Evolutionary conservation across 2,888 invertebrate species (phyloP).

Genomic region (Octodonta nipae): DNA sequence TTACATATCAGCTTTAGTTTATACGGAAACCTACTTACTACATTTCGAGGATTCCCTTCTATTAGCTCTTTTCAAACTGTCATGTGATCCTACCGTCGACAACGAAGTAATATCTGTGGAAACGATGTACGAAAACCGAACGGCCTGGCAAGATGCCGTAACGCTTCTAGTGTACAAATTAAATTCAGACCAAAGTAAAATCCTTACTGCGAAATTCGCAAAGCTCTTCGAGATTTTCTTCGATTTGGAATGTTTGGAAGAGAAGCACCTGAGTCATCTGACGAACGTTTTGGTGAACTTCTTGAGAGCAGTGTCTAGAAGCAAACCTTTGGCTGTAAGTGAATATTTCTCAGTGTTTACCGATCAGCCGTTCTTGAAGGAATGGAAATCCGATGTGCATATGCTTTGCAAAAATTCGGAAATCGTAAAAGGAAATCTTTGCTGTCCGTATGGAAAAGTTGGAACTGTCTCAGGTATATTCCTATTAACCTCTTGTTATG

Average conservation of each 20-base stretch:
- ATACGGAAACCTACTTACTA: slow-evolving; percentile 34
- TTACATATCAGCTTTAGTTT: slow-evolving; percentile 40
- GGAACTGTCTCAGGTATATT: no score
- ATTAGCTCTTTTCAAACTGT: slow-evolving; percentile 37
- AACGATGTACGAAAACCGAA: slow-evolving; percentile 43
- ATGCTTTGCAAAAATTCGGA: slow-evolving; percentile 21
- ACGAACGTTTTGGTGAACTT: slow-evolving; percentile 20
- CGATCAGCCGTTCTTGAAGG: slow-evolving; percentile 16
- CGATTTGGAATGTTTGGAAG: no score
- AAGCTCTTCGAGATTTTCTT: no score
- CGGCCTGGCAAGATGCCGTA: slow-evolving; percentile 45
- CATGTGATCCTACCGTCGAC: slow-evolving; percentile 30
- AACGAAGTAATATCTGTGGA: slow-evolving; percentile 34
- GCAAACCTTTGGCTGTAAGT: slow-evolving; percentile 18
- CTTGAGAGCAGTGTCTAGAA: slow-evolving; percentile 20
- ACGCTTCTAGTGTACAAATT: slow-evolving; percentile 20
- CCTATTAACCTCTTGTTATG: no score
- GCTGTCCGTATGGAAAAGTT: slow-evolving; percentile 18
- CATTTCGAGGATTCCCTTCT: slow-evolving; percentile 35
- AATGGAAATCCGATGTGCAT: slow-evolving; percentile 3
- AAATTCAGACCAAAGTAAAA: slow-evolving; percentile 11
- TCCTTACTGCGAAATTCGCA: no score
- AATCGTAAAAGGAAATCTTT: slow-evolving; percentile 23
- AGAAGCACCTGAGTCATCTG: slow-evolving; percentile 14
- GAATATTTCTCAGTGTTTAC: slow-evolving; percentile 21